phyloP scores from a whole-genome alignment of 2,113 vertebrate species.

The Larimichthys polyactis region DNA sequence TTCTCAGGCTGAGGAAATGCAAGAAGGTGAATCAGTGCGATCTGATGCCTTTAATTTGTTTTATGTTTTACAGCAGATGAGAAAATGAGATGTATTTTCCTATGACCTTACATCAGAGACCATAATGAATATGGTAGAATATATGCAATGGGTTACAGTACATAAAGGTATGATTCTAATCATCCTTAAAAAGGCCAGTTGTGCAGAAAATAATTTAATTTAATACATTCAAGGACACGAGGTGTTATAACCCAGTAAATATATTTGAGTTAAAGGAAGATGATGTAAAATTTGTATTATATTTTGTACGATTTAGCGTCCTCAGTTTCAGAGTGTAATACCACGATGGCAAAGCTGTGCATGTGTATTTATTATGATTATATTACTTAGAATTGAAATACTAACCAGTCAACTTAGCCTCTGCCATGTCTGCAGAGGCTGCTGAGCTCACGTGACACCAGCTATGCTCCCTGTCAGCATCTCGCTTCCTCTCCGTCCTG shows the following conservation, averaged over 20 bases:
- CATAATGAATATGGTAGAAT: background rate
- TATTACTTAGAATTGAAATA: no score
- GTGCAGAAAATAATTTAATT: background rate
- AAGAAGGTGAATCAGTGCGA: background rate
- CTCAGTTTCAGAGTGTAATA: no score
- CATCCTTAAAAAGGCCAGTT: background rate
- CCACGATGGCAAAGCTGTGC: no score
- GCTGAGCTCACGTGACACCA: no score
- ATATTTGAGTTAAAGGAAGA: background rate
- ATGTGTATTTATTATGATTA: no score
- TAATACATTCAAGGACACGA: background rate
- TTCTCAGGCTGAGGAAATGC: background rate
- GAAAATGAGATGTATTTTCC: background rate
- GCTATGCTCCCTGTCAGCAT: no score
- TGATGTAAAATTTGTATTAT: no score
- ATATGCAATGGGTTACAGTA: background rate
- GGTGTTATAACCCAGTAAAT: background rate
- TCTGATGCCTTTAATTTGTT: background rate
- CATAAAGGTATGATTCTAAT: background rate
- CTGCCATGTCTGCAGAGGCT: no score
- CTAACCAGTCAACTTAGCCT: no score
- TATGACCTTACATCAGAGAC: background rate
- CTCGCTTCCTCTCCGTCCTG: no score
- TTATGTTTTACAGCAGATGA: background rate
- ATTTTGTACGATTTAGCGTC: no score